phyloP scores from a whole-genome alignment of 2,113 vertebrate species.

The Pollimyrus isidori region DNA sequence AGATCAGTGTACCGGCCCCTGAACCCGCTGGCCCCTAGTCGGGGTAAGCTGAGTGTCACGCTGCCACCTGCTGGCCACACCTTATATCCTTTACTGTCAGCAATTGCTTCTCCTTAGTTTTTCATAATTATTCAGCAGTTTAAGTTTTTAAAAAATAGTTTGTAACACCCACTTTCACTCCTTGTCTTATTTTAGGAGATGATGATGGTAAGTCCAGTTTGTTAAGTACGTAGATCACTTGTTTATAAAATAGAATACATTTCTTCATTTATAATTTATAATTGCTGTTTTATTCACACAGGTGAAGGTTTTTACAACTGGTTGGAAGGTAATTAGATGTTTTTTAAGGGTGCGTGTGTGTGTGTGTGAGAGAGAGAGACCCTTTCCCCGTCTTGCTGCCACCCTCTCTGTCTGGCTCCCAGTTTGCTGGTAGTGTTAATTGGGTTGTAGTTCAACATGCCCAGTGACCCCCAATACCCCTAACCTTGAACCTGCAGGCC shows the following conservation, averaged over 20 bases:
- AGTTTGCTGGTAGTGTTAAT: background rate
- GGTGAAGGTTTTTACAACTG: constrained; percentile 92
- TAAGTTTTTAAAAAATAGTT: background rate
- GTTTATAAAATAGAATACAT: background rate
- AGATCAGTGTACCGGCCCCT: constrained; percentile 91
- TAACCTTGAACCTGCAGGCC: constrained; percentile 43
- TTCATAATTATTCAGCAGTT: constrained; percentile 15
- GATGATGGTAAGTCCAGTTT: constrained; percentile 78
- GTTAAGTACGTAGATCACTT: background rate
- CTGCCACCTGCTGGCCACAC: background rate
- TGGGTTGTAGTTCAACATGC: background rate
- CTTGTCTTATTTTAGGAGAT: constrained; percentile 62
- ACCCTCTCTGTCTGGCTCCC: background rate
- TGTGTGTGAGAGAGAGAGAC: background rate
- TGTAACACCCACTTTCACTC: background rate
- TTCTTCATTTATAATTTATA: background rate
- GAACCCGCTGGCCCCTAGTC: constrained; percentile 80
- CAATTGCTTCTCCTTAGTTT: background rate
- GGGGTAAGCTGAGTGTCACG: constrained; percentile 56
- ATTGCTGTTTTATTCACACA: constrained; percentile 43
- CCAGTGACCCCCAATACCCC: background rate
- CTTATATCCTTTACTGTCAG: background rate
- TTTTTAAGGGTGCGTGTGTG: background rate
- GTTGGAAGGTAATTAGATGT: constrained; percentile 80
- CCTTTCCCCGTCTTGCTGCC: background rate